A percentile compares a stretch with the other conserved stretches of the same genome.
Evolutionary conservation across 92 coral and sea anemone genomes (phyloP).

Genomic region (Zoanthus sansibaricus): DNA sequence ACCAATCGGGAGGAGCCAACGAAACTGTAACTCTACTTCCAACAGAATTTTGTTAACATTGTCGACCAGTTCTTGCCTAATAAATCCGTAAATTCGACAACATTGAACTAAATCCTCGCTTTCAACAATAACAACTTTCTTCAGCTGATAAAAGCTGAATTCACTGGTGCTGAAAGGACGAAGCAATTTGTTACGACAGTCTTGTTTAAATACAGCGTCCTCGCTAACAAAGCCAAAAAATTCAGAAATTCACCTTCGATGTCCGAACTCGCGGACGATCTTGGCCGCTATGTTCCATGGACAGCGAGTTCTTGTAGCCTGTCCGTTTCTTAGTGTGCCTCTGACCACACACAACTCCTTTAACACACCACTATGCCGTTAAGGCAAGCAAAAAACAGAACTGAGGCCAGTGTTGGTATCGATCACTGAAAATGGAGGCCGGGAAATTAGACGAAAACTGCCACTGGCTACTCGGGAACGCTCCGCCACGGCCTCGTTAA

Average conservation of each 20-base stretch:
- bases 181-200: constrained; percentile 44
- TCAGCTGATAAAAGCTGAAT: constrained; percentile 12
- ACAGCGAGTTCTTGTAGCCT: constrained; percentile 80
- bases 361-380: constrained; percentile 63
- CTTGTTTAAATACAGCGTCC: constrained; percentile 94
- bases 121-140: background rate
- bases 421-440: constrained; percentile 90
- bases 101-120: constrained; percentile 12
- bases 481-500: constrained; percentile 51
- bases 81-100: constrained; percentile 19
- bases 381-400: constrained; percentile 86
- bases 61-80: constrained; percentile 1
- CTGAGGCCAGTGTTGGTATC: constrained; percentile 82
- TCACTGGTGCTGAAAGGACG: constrained; percentile 35
- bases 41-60: constrained; percentile 29
- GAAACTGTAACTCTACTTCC: constrained; percentile 54
- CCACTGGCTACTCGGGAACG: constrained; percentile 77
- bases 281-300: constrained; percentile 97
- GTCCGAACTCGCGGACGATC: constrained; percentile 94
- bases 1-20: constrained; percentile 87
- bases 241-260: constrained; percentile 86
- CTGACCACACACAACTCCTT: constrained; percentile 61
- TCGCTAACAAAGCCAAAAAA: constrained; percentile 82
- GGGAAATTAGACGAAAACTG: constrained; percentile 72
- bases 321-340: constrained; percentile 89